Evolutionary conservation across 2,797 vertebrate species (phyloP).

Genomic region (Bovichtus diacanthus): DNA sequence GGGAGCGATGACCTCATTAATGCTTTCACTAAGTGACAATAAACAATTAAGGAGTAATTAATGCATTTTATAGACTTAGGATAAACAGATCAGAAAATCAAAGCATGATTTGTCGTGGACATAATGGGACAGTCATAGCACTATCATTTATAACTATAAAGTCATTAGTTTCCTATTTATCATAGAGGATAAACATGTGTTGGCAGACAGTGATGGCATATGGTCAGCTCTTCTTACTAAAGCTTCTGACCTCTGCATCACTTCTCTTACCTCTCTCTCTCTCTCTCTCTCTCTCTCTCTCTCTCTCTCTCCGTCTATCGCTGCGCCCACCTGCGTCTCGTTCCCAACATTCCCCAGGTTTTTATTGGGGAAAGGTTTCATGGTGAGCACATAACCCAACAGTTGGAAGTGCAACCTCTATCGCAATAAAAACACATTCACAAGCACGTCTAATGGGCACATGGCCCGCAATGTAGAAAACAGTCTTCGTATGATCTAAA

Average conservation of each 20-base stretch:
- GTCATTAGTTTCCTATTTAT: not conserved
- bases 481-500: constrained; percentile 33
- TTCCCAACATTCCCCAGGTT: constrained; percentile 54
- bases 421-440: constrained; percentile 64
- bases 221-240: constrained; percentile 5
- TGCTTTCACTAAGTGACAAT: constrained; percentile 14
- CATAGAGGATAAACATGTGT: not conserved
- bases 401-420: constrained; percentile 45
- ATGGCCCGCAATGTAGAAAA: constrained; percentile 54
- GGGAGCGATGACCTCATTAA: constrained; percentile 33
- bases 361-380: constrained; percentile 54
- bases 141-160: not conserved
- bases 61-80: constrained; percentile 22
- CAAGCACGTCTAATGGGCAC: constrained; percentile 49
- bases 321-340: constrained; percentile 54
- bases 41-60: constrained; percentile 19
- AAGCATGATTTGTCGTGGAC: constrained; percentile 1
- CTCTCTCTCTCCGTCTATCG: not conserved
- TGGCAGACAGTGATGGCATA: not conserved
- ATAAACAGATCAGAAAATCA: constrained; percentile 31
- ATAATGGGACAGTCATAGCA: not conserved
- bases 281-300: constrained; percentile 1
- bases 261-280: constrained; percentile 1
- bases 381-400: constrained; percentile 41
- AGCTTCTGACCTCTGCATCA: not conserved